phyloP scores from a whole-genome alignment of 1,140 invertebrate species.

The Eumaeus atala region DNA sequence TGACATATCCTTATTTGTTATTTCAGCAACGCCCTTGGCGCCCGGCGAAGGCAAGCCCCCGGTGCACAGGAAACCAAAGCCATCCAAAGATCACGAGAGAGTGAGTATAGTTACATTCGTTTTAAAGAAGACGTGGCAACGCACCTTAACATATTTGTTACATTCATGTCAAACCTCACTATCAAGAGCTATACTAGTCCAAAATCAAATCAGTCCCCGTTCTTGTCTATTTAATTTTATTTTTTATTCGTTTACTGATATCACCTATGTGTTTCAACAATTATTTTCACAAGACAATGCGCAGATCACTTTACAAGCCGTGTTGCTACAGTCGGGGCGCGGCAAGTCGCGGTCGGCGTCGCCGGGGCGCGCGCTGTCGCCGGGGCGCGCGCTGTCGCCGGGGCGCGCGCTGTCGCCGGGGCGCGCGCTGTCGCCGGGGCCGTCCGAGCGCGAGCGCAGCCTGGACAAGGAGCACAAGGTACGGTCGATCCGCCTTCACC shows the following conservation, averaged over 20 bases:
- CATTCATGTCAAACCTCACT: neutral
- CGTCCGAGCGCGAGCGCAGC: slow-evolving; percentile 28
- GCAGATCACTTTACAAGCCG: too few relatives aligned
- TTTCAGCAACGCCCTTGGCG: slow-evolving; percentile 37
- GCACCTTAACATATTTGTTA: too few relatives aligned
- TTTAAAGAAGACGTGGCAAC: too few relatives aligned
- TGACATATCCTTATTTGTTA: slow-evolving; percentile 9
- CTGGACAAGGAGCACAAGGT: slow-evolving; percentile 41
- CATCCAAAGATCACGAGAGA: slow-evolving; percentile 68
- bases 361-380: slow-evolving; percentile 47
- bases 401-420: slow-evolving; percentile 51
- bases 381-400: slow-evolving; percentile 36
- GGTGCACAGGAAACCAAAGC: slow-evolving; percentile 72
- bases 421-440: slow-evolving; percentile 41
- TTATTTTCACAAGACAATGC: too few relatives aligned
- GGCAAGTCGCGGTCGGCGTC: slow-evolving; percentile 53
- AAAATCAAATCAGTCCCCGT: too few relatives aligned
- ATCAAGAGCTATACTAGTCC: too few relatives aligned
- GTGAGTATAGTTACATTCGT: slow-evolving; percentile 22
- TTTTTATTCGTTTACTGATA: too few relatives aligned
- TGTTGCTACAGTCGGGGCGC: slow-evolving; percentile 9
- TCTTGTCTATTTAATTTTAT: too few relatives aligned
- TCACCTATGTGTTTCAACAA: too few relatives aligned
- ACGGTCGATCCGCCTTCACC: too few relatives aligned
- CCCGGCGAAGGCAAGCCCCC: slow-evolving; percentile 66